Evolutionary conservation across 2,888 invertebrate species (phyloP).

Genomic region (Dicyrtomina minuta): DNA sequence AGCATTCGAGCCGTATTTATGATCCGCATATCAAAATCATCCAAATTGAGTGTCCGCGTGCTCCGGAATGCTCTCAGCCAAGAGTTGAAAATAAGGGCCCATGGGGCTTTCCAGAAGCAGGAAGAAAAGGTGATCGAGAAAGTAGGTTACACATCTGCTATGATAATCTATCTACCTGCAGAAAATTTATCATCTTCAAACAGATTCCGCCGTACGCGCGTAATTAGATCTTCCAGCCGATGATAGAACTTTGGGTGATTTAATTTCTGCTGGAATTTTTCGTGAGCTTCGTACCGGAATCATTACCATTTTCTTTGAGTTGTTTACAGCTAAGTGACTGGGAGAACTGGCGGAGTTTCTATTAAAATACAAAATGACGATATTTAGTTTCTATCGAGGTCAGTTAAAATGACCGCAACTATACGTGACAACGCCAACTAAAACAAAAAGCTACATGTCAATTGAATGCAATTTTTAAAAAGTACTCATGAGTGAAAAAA

Average conservation of each 20-base stretch:
- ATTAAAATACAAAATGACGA: not conserved
- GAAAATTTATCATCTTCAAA: conserved; percentile 18
- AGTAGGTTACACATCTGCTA: not conserved
- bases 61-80: conserved; percentile 15
- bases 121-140: conserved; percentile 14
- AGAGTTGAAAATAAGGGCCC: conserved; percentile 9
- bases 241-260: not conserved
- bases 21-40: not conserved
- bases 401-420: too few relatives aligned
- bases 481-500: not conserved
- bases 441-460: conserved; percentile 4
- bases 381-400: too few relatives aligned
- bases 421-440: too few relatives aligned
- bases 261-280: not conserved
- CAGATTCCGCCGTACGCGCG: conserved; percentile 22
- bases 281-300: conserved; percentile 13
- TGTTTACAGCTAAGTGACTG: conserved; percentile 35
- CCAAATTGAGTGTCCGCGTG: conserved; percentile 19
- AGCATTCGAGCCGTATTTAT: not conserved
- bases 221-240: conserved; percentile 3
- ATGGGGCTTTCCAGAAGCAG: not conserved
- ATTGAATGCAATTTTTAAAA: not conserved
- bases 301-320: conserved; percentile 33
- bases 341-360: conserved; percentile 27
- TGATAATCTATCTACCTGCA: not conserved